phyloP scores from a whole-genome alignment of 2,113 vertebrate species.

The Megaleporinus macrocephalus region DNA sequence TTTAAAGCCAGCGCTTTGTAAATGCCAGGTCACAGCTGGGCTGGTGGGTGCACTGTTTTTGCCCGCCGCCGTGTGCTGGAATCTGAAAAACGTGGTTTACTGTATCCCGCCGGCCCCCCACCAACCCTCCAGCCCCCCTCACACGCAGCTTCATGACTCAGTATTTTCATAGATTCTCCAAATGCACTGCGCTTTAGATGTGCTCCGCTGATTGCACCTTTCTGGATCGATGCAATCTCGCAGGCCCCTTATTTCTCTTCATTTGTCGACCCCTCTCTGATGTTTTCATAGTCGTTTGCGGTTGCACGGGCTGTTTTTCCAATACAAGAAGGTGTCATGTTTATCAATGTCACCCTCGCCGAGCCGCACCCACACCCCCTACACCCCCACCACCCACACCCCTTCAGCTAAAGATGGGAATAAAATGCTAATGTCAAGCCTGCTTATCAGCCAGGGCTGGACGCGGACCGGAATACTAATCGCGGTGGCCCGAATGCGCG shows the following conservation, averaged over 20 bases:
- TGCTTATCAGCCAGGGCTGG: constrained; percentile 55
- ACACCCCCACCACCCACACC: too few species aligned
- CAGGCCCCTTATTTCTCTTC: constrained; percentile 59
- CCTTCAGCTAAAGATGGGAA: constrained; percentile 42
- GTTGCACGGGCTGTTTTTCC: constrained; percentile 49
- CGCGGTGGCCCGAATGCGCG: constrained; percentile 38
- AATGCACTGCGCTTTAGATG: constrained; percentile 50
- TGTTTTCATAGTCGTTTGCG: constrained; percentile 56
- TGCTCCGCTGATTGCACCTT: constrained; percentile 60
- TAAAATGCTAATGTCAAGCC: constrained; percentile 52
- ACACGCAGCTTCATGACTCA: constrained; percentile 54
- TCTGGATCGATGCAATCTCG: constrained; percentile 62
- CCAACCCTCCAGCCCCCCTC: constrained; percentile 51
- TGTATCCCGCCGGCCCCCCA: constrained; percentile 46
- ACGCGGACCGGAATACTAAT: constrained; percentile 66
- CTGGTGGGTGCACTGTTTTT: not conserved
- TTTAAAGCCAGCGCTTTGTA: too few species aligned
- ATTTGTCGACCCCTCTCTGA: constrained; percentile 60
- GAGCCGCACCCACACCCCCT: not conserved
- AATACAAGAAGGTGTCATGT: constrained; percentile 65
- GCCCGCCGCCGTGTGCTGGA: constrained; percentile 30
- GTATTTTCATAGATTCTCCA: constrained; percentile 62
- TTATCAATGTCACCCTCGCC: constrained; percentile 61
- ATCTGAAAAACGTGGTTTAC: constrained; percentile 54
- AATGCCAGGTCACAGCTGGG: too few species aligned